Base-by-base conservation (phyloP, 2,888 invertebrate species). In the Laothoe populi region DNA sequence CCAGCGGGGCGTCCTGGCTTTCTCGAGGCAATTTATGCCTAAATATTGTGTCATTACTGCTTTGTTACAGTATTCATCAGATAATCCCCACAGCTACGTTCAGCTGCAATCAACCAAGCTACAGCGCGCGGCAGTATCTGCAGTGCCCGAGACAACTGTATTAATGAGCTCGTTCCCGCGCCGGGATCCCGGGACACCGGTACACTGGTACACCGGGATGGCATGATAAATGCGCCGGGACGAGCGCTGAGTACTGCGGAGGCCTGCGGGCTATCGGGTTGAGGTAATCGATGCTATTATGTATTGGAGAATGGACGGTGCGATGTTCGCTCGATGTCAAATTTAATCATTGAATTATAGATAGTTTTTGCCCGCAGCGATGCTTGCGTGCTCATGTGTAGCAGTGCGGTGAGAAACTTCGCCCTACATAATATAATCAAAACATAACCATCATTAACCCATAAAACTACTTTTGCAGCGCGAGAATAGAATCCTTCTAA, bases 51-150 rank as follows among this genome's bases (percentile, higher is more conserved):
- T 4, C 23, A 24, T 11, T 4, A 31, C 8, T 31, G 23, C 2
- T 13, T 49, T 31, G 16, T 2, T 4, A 19, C 19, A 31, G 35
- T 53, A 11, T 35, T 31, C 53, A 13, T 31, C 4, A 11, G 26
- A 10, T 26, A 48, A 48, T 48, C 24, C 4, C 23, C 24, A 13
- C 11, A 13, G 16, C 26, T 16, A 35, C 35, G 11, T 53, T 23
- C 19, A 19, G 11, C 26, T n/a, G 7, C 31, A 53, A 53, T 53
- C 53, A 35, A 53, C 35, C 53, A 53, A 35, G 53, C 53, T 53
- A 26, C 16, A 26, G 2, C 48, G 31, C 5, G 44, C 19, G 53
- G 35, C 53, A 53, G 53, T 53, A 53, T 53, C 53, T 35, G 53
- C 35, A 53, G 35, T n/a, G 35, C 19, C 24, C 40, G 23, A 13